Base-by-base conservation (phyloP, 2,888 invertebrate species). In the Cecidostiba fungosa region DNA sequence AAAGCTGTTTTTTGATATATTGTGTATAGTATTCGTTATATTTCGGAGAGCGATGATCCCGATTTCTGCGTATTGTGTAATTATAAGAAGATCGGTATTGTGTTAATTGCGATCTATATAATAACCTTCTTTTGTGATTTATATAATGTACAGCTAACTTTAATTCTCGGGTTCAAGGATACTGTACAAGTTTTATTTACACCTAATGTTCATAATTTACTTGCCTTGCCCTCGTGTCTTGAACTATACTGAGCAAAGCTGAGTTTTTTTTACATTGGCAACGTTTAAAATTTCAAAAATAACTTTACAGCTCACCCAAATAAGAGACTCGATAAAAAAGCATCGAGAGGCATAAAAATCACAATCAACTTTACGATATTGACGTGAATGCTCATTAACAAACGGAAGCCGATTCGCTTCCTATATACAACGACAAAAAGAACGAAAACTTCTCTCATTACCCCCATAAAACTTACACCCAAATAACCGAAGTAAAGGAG, bases 401-500 rank as follows among this genome's bases (percentile, higher is more conserved):
- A 66, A 66, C 66, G 66, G 66, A 66, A 66, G 66, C 66, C 14
- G 26, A 26, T 50, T 50, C 50, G 6, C 50, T 3, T 19, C 16
- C 32, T 32, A 32, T 32, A 32, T 1, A 19, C 50, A 14, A 8
- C 47, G 5, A 62, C 23, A 26, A 23, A 62, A 10, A 5, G 1
- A 62, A n/a, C 54, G 19, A 19, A 66, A 62, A 66, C 66, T 14
- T 26, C 29, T 29, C 66, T 66, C 66, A 29, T 66, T 66, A 66
- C 66, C 66, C 29, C 29, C 66, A 66, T 66, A 66, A 66, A 66
- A 66, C 12, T 66, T 66, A 66, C 66, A 66, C 66, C n/a, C 26
- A 4, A 66, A 23, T 66, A 23, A 26, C 66, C 16, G 16, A 66
- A 66, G 29, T 16, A 14, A 23, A 59, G 5, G 16, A 50, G 16